Base-by-base conservation (phyloP, 2,113 vertebrate genomes). In the Gambusia affinis region DNA sequence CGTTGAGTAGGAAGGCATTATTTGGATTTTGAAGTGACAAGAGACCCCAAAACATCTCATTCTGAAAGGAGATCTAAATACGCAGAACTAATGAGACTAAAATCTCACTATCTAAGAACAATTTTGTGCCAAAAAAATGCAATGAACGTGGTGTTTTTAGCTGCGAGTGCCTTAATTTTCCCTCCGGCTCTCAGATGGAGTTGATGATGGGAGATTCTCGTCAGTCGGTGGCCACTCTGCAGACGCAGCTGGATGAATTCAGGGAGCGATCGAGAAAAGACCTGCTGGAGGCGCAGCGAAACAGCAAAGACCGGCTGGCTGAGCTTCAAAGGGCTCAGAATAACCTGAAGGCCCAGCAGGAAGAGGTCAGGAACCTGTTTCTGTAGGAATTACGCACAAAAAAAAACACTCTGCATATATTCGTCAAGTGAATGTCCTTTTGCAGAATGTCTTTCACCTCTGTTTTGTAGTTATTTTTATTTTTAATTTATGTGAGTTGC, bases 261-360 rank as follows among this genome's bases (percentile, higher is more conserved):
- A 94, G 94, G 86, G 97, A 98, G 74, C 97, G 96, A 51, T 95
- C 97, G 0, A 94, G 96, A 60, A 93, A 92, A 81, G 97, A 99
- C 79, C 85, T 98, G 67, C 91, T 87, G 0, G 97, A 98, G 0
- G 95, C 93, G 4, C 97, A 97, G 76, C 95, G 96, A 30, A 94
- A 93, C 83, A 91, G 91, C 83, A 98, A 97, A 73, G 97, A 98
- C 4, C 86, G 95, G 51, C 88, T 96, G 1, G 86, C 87, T 0
- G 97, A 98, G 91, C 92, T 95, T 31, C 96, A 98, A 90, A 95
- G 95, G 79, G 88, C 87, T n/a, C 96, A 97, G 70, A 81, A 88
- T 57, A 94, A 81, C 17, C 15, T 95, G 69, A 96, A 91, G 60
- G 81, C 78, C 72, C 94, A 95, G 72, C 97, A 97, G 83, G 97